Evolutionary conservation across 2,888 invertebrate genomes (phyloP).

Genomic region (Diarsia brunnea): DNA sequence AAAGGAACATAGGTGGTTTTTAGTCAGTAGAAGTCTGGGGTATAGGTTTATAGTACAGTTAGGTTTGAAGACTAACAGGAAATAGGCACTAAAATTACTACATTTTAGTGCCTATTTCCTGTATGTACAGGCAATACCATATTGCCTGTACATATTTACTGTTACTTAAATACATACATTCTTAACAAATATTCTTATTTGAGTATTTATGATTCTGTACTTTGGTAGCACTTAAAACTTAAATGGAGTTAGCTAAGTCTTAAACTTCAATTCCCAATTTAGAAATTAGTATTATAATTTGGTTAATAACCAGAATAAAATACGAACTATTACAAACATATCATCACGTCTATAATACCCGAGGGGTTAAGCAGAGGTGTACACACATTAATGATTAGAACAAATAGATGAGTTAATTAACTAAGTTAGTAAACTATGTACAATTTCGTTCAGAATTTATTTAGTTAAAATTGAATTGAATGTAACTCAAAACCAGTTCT

Average conservation of each 20-base stretch:
- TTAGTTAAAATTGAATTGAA: neutral
- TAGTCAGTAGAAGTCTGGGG: no score
- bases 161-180: neutral
- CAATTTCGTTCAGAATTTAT: neutral
- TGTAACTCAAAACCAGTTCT: neutral
- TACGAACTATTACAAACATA: neutral
- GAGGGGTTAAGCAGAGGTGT: no score
- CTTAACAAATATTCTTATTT: neutral
- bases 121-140: no score
- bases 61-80: neutral
- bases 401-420: neutral
- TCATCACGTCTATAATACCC: no score
- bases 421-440: neutral
- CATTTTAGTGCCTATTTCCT: no score
- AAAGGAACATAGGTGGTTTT: no score
- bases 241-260: neutral
- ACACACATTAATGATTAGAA: neutral
- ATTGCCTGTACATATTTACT: neutral
- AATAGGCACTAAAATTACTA: neutral
- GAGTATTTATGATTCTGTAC: neutral
- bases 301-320: neutral
- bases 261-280: neutral
- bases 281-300: neutral
- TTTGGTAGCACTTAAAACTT: neutral
- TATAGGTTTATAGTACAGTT: neutral